Percentiles rank a stretch among this genome's conserved stretches.
These are phyloP conservation scores for Sceliomorpha sp. DNA, from an alignment of 2,888 invertebrate genomes.

Conservation along the genomic window DNA sequence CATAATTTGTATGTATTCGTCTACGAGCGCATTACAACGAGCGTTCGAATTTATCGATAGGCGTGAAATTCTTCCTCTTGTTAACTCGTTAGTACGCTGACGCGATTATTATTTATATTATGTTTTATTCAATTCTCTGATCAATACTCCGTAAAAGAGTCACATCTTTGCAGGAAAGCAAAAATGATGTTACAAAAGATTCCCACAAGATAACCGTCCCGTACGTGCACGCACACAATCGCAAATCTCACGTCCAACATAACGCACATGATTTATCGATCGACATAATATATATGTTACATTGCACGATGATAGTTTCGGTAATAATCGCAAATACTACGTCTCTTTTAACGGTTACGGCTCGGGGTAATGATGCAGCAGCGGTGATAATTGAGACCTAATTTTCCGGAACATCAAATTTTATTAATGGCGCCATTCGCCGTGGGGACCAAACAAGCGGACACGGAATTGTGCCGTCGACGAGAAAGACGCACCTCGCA, in stretches of 20 bases:
- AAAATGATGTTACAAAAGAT: no score
- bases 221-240: no score
- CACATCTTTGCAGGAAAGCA: no score
- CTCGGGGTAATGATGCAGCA: conserved; percentile 23
- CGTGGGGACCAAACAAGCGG: conserved; percentile 61
- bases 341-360: conserved; percentile 43
- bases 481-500: conserved; percentile 58
- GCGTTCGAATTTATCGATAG: neutral
- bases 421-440: conserved; percentile 70
- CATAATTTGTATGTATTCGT: conserved; percentile 38
- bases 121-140: no score
- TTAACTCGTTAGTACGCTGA: no score
- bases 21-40: neutral
- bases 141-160: no score
- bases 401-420: conserved; percentile 77
- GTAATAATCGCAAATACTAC: conserved; percentile 1
- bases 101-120: no score
- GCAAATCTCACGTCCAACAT: no score
- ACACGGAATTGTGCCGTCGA: conserved; percentile 59
- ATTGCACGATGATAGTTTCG: no score
- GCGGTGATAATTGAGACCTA: conserved; percentile 68
- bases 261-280: no score
- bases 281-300: no score
- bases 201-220: no score
- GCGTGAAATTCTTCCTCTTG: neutral